Evolutionary conservation across 2,113 vertebrate genomes (phyloP).

Genomic region (Hydropotes inermis): DNA sequence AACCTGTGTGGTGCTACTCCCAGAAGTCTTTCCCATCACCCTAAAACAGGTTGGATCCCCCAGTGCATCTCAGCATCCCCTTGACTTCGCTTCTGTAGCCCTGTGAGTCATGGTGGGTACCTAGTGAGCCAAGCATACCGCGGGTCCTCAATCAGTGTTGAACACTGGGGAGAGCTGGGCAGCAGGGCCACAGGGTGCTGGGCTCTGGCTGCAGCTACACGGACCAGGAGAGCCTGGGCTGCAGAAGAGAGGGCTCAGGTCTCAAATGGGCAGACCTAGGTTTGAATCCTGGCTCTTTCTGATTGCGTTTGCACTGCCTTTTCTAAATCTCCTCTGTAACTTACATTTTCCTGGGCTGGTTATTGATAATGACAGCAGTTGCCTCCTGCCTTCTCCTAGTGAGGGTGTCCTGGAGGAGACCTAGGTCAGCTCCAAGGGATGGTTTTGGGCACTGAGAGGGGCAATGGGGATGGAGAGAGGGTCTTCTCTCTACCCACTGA

Average conservation of each 20-base stretch:
- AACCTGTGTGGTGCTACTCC: rapidly evolving
- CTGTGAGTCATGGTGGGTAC: neutral
- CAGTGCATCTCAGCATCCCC: too few species aligned
- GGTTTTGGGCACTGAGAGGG: neutral
- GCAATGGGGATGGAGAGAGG: neutral
- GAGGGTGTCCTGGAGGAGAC: neutral
- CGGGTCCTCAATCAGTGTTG: rapidly evolving
- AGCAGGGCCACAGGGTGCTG: neutral
- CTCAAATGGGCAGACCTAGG: neutral
- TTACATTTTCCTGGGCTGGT: neutral
- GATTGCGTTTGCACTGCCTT: neutral
- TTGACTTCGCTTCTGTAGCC: neutral
- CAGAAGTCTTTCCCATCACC: neutral
- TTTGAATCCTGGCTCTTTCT: neutral
- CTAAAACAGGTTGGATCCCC: neutral
- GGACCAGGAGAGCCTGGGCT: neutral
- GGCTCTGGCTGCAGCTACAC: neutral
- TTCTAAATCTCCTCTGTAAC: neutral
- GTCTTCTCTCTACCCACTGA: neutral
- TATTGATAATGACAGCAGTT: neutral
- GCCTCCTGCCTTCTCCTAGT: neutral
- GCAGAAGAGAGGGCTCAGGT: neutral
- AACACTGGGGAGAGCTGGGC: neutral
- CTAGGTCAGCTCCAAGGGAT: neutral
- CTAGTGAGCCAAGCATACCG: rapidly evolving